Base-by-base conservation (phyloP, 2,888 invertebrate species). In the Anaspis maculata region DNA sequence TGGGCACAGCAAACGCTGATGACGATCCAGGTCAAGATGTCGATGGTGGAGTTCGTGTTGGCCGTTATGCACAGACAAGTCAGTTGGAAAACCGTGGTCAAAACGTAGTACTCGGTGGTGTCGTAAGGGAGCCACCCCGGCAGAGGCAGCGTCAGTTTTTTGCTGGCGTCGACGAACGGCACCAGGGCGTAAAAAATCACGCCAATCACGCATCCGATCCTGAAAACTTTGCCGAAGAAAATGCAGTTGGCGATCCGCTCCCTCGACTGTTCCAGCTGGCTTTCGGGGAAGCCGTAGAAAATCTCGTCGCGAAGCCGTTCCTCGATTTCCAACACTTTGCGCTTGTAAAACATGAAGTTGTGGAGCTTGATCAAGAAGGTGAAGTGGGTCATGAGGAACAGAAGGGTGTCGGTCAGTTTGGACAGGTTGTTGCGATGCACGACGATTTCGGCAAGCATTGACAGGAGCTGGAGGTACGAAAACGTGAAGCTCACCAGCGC, bases 91-190 rank as follows among this genome's bases (percentile, higher is more conserved):
- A 44, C 7, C 25, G 39, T 46, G 13, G 44, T 34, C 10, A 34
- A 10, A 15, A 34, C 42, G n/a, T 38, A 35, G 30, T 38, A 46
- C 12, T 41, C 34, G 7, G 41, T 34, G 2, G 32, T 28, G 16
- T 43, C 32, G 2, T 39, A 32, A 6, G 50, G 48, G 15, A 48
- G 44, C 42, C 44, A 51, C 13, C 44, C 47, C 1, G 47, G 47
- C n/a, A 46, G 23, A 1, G 47, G 45, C 11, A 46, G 32, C 13
- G 11, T 26, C 12, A 16, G n/a, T n/a, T 37, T 11, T 9, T 30
- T 24, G 4, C 36, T 27, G n/a, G n/a, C 25, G 15, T 45, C 46
- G 5, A 50, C 34, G 16, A 43, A 45, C 1, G 48, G 50, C 30
- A 40, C 44, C 10, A 48, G 31, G 3, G 34, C 34, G 27, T 43